Base-by-base conservation (phyloP, 92 coral and sea anemone genomes). In the Plumapathes pennacea region DNA sequence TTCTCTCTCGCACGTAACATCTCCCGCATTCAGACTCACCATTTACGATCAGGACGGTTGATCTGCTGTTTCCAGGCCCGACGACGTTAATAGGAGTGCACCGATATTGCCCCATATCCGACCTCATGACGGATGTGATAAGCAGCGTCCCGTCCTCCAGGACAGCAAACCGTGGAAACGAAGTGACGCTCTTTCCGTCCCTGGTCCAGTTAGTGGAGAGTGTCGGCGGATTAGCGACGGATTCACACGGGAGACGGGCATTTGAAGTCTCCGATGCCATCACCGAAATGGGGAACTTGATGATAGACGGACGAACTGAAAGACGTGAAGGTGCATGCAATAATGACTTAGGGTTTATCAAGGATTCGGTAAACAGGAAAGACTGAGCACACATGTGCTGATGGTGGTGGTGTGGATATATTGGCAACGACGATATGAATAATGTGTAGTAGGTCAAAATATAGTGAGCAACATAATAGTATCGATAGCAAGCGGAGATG, bases 31-130 rank as follows among this genome's bases (percentile, higher is more conserved):
- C n/a, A n/a, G n/a, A 32, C 78, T 42, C 60, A 92, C 98, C 78
- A 60, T 81, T 81, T 25, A 92, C 71, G 23, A 74, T 79, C 36
- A 92, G 87, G 30, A 34, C 78, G 8, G 92, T 88, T 13, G 53
- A 46, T 54, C 57, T 69, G 4, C 89, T 44, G 18, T 22, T 45
- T n/a, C 98, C 98, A 2, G 64, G 50, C 2, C 98, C 96, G 10
- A 92, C 81, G 15, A 58, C 59, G 62, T 92, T 92, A 32, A 79
- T 72, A 13, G 98, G 98, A 17, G 89, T 88, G 51, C 98, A 92
- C 25, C 67, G 50, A 56, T 84, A 92, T 29, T 65, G 67, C 10
- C 98, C 98, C 3, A 80, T 89, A 40, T 88, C 90, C 4, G 95
- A 76, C 30, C 77, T 72, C 38, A 79, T 86, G 13, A 88, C 81